Evolutionary conservation across 2,797 vertebrate genomes (phyloP).

Genomic region (Rhodeus uyekii): DNA sequence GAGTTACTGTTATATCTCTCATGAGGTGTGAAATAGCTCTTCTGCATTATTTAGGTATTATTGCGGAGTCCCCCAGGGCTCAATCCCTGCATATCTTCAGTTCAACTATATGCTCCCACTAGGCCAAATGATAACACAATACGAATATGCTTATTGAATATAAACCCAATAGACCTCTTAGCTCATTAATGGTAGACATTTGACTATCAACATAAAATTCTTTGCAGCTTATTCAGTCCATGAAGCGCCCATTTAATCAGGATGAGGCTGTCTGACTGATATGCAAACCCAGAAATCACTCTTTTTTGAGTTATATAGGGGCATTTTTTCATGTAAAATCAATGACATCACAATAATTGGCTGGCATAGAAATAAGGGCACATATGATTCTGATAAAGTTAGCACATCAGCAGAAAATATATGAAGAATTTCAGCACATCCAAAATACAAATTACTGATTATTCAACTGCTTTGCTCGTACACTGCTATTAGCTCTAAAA

Average conservation of each 20-base stretch:
- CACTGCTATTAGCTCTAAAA: not conserved
- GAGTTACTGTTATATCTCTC: constrained; percentile 24
- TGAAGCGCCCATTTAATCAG: not conserved
- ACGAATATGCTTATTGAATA: not conserved
- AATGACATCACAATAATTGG: not conserved
- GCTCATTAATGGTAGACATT: not conserved
- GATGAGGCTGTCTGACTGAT: not conserved
- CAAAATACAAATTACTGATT: not conserved
- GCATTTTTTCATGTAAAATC: not conserved
- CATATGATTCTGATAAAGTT: not conserved
- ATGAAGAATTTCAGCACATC: not conserved
- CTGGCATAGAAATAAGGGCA: not conserved
- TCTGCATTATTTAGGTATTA: constrained; percentile 26
- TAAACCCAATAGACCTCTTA: constrained; percentile 11
- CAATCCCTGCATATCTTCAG: not conserved
- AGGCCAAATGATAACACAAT: not conserved
- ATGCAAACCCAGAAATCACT: not conserved
- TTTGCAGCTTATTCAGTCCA: not conserved
- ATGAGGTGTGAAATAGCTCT: constrained; percentile 21
- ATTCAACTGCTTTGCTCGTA: not conserved
- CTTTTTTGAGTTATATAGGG: not conserved
- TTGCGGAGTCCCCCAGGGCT: not conserved
- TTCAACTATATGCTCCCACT: constrained; percentile 8
- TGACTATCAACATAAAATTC: constrained; percentile 2
- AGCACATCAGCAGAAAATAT: not conserved